Conservation (phyloP, 2,888 invertebrate genomes). For the Invenusta paracnida region DNA sequence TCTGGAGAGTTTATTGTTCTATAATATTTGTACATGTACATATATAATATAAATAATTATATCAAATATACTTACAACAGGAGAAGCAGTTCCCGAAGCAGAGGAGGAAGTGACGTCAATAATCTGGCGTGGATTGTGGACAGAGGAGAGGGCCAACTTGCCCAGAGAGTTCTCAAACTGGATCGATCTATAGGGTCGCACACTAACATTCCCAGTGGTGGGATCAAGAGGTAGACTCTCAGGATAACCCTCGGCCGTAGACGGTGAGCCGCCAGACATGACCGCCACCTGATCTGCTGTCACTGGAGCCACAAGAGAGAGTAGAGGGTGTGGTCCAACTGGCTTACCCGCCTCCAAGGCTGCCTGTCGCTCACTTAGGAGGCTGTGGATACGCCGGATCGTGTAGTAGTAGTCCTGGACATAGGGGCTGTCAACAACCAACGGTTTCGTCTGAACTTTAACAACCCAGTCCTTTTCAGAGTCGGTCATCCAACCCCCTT, state of each 20-base stretch:
- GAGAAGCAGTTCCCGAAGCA: constrained; percentile 63
- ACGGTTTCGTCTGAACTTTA: constrained; percentile 85
- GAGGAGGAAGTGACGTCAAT: constrained; percentile 74
- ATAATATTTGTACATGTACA: no score
- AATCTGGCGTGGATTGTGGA: constrained; percentile 59
- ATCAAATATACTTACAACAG: no score
- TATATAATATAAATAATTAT: no score
- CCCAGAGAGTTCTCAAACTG: constrained; percentile 93
- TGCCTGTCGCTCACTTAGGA: background rate
- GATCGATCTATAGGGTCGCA: constrained; percentile 47
- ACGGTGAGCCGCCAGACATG: background rate
- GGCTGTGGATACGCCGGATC: constrained; percentile 61
- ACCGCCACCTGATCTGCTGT: background rate
- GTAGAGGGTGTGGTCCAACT: background rate
- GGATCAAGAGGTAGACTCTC: background rate
- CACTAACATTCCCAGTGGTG: background rate
- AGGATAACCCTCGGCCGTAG: background rate
- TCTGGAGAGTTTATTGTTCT: no score
- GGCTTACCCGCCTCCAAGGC: background rate
- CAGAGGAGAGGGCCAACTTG: constrained; percentile 71
- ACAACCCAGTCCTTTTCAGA: constrained; percentile 92
- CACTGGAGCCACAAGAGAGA: background rate
- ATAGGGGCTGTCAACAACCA: constrained; percentile 88
- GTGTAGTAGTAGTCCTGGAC: constrained; percentile 95
- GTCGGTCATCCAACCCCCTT: constrained; percentile 84